These are phyloP conservation scores for Callitettix versicolor DNA, from an alignment of 1,140 invertebrate genomes.

Conservation along the genomic window DNA sequence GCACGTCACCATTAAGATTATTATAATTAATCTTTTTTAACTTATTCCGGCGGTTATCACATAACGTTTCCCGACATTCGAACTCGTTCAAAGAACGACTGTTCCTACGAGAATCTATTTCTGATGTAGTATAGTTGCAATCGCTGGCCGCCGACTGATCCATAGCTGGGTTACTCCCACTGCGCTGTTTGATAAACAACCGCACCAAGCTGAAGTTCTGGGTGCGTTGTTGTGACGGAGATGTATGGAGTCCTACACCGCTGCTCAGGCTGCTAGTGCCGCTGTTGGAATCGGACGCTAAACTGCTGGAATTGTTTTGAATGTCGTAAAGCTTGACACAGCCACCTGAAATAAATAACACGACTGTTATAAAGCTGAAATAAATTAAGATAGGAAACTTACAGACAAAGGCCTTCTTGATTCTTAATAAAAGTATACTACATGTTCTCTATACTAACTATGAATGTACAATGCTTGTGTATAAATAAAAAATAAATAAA, in stretches of 20 bases:
- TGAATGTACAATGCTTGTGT: too few species aligned
- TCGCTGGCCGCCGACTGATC: conserved; percentile 25
- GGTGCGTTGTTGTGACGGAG: conserved; percentile 36
- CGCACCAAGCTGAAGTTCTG: conserved; percentile 72
- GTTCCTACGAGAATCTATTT: neutral
- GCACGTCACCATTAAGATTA: neutral
- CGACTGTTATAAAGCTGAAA: too few species aligned
- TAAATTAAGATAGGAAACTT: too few species aligned
- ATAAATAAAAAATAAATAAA: too few species aligned
- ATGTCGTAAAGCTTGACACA: conserved; percentile 55
- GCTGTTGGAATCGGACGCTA: conserved; percentile 47
- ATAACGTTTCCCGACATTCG: conserved; percentile 11
- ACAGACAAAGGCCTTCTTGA: too few species aligned
- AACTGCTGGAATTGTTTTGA: conserved; percentile 36
- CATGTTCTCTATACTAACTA: too few species aligned
- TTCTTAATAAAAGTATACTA: too few species aligned
- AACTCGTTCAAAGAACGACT: conserved; percentile 17
- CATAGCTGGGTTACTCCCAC: conserved; percentile 17
- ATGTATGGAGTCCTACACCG: conserved; percentile 28
- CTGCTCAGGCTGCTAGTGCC: conserved; percentile 35
- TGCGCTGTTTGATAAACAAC: conserved; percentile 70
- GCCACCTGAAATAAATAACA: conserved; percentile 15
- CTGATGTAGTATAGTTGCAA: conserved; percentile 13
- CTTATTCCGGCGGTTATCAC: conserved; percentile 23
- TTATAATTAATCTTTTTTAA: conserved; percentile 11